A percentile compares a stretch with the other conserved stretches of the same genome.
Conservation (phyloP, 1,140 invertebrate genomes). For the Tribolium castaneum region DNA sequence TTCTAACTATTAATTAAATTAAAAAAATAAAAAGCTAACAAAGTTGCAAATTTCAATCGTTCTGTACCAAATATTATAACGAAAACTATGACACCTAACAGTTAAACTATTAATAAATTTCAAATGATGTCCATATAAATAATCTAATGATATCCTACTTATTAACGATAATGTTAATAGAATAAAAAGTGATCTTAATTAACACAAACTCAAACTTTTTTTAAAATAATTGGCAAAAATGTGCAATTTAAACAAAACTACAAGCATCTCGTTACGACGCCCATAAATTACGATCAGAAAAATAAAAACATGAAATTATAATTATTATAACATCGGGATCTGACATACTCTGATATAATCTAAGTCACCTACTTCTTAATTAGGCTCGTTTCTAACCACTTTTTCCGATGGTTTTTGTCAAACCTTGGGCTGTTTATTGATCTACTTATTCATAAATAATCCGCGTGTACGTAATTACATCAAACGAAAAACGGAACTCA, state of each 20-base stretch:
- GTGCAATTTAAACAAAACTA: not conserved
- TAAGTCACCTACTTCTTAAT: not conserved
- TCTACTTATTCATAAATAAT: not conserved
- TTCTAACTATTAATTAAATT: not conserved
- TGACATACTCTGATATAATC: not conserved
- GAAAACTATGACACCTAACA: not conserved
- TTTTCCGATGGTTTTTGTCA: not conserved
- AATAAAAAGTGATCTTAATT: not conserved
- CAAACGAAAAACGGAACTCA: no score
- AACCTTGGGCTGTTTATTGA: not conserved
- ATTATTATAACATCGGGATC: not conserved
- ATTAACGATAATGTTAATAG: not conserved
- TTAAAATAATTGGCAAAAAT: not conserved
- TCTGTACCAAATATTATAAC: not conserved
- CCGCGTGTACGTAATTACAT: not conserved
- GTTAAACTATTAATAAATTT: not conserved
- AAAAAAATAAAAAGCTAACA: not conserved
- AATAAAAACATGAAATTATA: not conserved
- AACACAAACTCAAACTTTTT: not conserved
- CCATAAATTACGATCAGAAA: not conserved
- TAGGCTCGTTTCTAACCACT: not conserved
- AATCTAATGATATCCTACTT: not conserved
- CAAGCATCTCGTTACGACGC: not conserved
- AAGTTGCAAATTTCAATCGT: not conserved
- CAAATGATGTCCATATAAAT: not conserved